Evolutionary conservation across 2,797 vertebrate genomes (phyloP), one percentile per base, ranked within the genome.

Genomic region (Urocyon cinereoargenteus): DNA sequence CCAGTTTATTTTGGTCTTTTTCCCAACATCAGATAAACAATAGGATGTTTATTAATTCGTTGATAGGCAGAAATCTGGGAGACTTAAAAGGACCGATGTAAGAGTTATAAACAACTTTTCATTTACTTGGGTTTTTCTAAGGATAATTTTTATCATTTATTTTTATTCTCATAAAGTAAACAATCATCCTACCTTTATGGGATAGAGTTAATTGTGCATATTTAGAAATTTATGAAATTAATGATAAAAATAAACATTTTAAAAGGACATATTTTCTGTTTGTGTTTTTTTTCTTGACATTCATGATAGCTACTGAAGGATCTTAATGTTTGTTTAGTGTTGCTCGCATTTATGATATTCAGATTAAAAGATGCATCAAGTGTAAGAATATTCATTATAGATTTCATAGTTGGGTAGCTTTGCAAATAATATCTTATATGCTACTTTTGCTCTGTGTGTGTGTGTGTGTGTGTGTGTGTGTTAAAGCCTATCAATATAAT

Each of bases 181-280:
- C 8, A 90, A 24, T 55, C 31, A 51, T 6, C n/a, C 61, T 83
- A 9, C 2, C 2, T n/a, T 40, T 49, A 14, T 34, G 31, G 3
- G 16, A 31, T 82, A 72, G 90, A 88, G 14, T 40, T 78, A 51
- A 22, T 40, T 79, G 11, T 70, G 79, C 26, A 72, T 0, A 51
- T 75, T 97, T 95, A 68, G 18, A 16, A 90, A 77, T 73, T 66
- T 95, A 59, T 90, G 36, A 59, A 84, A 97, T 73, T n/a, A 82
- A n/a, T 90, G 11, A 90, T 66, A 64, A 84, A 90, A 82, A 68
- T 31, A 62, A 13, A 86, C 70, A 19, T 40, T 86, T 92, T 82
- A 21, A 34, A 91, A 86, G 9, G 2, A 59, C 0, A 55, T 55
- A 45, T 57, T 87, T 94, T 62, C 61, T 94, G 84, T 93, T 9